Percentiles rank a stretch among this genome's conserved stretches.
phyloP scores from a whole-genome alignment of 2,113 vertebrate species.

The Semnornis frantzii region DNA sequence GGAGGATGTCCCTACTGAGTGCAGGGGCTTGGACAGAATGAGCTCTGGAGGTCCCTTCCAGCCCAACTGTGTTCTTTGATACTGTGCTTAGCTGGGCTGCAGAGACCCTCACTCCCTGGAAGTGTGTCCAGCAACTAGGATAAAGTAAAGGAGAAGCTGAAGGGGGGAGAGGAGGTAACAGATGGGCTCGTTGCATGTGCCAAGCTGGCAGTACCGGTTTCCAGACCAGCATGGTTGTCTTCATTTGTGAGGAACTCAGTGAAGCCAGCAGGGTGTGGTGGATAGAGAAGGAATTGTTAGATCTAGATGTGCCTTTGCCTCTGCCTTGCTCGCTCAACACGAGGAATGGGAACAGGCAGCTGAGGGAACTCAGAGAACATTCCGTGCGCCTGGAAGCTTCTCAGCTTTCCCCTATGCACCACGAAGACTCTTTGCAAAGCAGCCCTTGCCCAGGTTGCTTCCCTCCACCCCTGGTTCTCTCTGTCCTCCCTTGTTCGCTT shows the following conservation, averaged over 20 bases:
- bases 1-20: too few species aligned
- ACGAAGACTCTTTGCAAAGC: not conserved
- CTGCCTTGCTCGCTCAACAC: not conserved
- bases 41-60: too few species aligned
- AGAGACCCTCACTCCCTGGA: not conserved
- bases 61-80: too few species aligned
- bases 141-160: not conserved
- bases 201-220: not conserved
- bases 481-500: not conserved
- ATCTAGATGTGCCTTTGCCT: not conserved
- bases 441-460: not conserved
- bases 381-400: not conserved
- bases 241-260: not conserved
- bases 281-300: not conserved
- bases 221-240: not conserved
- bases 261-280: not conserved
- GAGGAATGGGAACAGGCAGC: not conserved
- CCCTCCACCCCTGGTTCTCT: not conserved
- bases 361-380: not conserved
- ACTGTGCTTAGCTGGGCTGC: not conserved
- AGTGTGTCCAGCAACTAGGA: not conserved
- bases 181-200: not conserved
- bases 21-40: too few species aligned
- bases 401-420: not conserved
- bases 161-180: not conserved